Evolutionary conservation across 2,888 invertebrate genomes (phyloP), one percentile per base, ranked within the genome.

Genomic region (Mylabris sibirica): DNA sequence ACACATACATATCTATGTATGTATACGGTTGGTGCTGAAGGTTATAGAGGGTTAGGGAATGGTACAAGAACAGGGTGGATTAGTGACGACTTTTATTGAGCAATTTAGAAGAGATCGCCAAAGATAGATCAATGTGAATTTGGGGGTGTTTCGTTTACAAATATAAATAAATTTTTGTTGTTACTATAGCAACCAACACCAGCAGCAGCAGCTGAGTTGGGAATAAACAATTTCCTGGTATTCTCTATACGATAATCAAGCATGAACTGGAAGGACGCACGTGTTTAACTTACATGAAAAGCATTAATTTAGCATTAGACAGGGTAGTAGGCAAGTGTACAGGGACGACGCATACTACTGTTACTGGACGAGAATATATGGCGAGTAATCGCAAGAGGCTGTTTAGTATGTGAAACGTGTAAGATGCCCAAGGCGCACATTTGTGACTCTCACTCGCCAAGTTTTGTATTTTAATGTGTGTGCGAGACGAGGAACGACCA

Each of bases 361-460:
- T 3, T 38, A 69, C 64, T 66, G 70, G 70, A 70, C 70, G 71
- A 70, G 66, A 70, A 87, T 67, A 69, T 69, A 72, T 69, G 68
- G 86, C 87, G 87, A 87, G 87, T 86, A 87, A 76, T 79, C 81
- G 77, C 78, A 78, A 76, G 78, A 77, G 77, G 77, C 82, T 82
- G 82, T 82, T 83, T 83, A 83, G 83, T 83, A 83, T 83, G 83
- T 83, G 83, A 83, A 83, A 82, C 82, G 82, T 80, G 82, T 81
- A 82, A 82, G 83, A 82, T 79, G 83, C 83, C 82, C 82, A 75
- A 78, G 79, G 82, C 81, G 81, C 81, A 77, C 83, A 82, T 83
- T 82, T 82, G 81, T 82, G 78, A 78, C 74, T 75, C 78, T 73
- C 72, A 66, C 71, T 57, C 72, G 66, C 59, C 72, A 49, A 49